phyloP scores from a whole-genome alignment of 2,888 invertebrate species.

The Nymphalis urticae region DNA sequence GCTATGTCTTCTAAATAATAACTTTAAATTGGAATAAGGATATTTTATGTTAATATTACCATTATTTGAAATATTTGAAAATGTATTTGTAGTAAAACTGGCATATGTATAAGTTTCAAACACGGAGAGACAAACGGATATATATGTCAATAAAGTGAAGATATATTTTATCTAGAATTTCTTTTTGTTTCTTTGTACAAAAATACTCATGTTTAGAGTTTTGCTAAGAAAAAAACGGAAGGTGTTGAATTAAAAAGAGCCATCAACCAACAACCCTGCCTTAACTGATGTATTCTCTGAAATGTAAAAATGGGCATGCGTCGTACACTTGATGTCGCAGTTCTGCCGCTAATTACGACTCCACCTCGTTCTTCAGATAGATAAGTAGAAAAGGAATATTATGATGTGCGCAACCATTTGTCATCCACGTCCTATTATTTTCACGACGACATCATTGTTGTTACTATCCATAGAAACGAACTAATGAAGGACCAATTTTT shows the following conservation, averaged over 20 bases:
- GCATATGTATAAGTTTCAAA: too few species aligned
- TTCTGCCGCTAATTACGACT: constrained; percentile 61
- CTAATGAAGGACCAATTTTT: not conserved
- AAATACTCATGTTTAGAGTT: too few species aligned
- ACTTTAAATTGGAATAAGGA: constrained; percentile 1
- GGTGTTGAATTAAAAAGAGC: not conserved
- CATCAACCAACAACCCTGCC: not conserved
- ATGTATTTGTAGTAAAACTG: too few species aligned
- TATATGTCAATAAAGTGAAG: too few species aligned
- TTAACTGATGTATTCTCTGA: constrained; percentile 20
- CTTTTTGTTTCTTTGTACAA: too few species aligned
- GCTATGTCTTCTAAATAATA: constrained; percentile 19
- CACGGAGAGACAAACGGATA: too few species aligned
- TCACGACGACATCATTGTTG: constrained; percentile 11
- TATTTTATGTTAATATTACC: not conserved
- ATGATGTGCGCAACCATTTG: constrained; percentile 39
- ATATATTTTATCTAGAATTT: too few species aligned
- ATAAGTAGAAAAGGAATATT: constrained; percentile 22
- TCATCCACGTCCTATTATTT: constrained; percentile 13
- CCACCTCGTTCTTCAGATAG: constrained; percentile 48
- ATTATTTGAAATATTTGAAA: not conserved
- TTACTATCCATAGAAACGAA: not conserved
- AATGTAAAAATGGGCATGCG: constrained; percentile 56
- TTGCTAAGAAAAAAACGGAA: too few species aligned
- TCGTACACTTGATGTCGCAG: constrained; percentile 56